Base-by-base conservation (phyloP, 2,113 vertebrate genomes). In the Atrichornis clamosus region DNA sequence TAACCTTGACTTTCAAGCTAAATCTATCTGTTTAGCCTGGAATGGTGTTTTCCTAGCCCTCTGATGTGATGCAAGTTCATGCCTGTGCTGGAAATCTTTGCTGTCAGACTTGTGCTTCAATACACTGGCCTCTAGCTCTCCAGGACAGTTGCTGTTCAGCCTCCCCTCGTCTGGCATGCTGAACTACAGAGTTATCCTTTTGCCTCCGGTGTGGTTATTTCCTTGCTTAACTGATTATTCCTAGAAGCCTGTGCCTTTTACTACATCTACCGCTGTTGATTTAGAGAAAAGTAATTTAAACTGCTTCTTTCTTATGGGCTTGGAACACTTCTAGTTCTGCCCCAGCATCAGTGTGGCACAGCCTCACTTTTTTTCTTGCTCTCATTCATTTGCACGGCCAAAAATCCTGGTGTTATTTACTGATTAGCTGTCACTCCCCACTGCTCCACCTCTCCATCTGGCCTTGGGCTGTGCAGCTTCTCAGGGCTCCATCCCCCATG, bases 351-450 rank as follows among this genome's bases (percentile, higher is more conserved):
- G 4, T 5, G 23, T 67, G 68, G 9, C 30, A 14, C 18, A 52
- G 49, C 67, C 16, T 80, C 32, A 6, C 10, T 74, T 70, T 53
- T 28, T 75, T 79, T 11, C 68, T 41, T 44, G 46, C 6, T 77
- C 24, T 60, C 1, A 1, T 24, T 67, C 37, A 18, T 37, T 59
- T 59, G 23, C 33, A 15, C 0, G 0, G 41, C 64, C 32, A 9
- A 44, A 84, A 91, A 6, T 32, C 55, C 15, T 0, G 3, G 20
- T 50, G n/a, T 53, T 74, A 32, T 9, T 86, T 50, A 42, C 59
- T 32, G n/a, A 67, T 63, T 33, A 84, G 26, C 21, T 58, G 73
- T 46, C 6, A 0, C 49, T 80, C n/a, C 35, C 26, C 19, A 2
- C 11, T 58, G 73, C 37, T 77, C 55, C 69, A 58, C 56, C 47